Conservation (phyloP, 2,888 invertebrate species). For the Iphiclides podalirius region DNA sequence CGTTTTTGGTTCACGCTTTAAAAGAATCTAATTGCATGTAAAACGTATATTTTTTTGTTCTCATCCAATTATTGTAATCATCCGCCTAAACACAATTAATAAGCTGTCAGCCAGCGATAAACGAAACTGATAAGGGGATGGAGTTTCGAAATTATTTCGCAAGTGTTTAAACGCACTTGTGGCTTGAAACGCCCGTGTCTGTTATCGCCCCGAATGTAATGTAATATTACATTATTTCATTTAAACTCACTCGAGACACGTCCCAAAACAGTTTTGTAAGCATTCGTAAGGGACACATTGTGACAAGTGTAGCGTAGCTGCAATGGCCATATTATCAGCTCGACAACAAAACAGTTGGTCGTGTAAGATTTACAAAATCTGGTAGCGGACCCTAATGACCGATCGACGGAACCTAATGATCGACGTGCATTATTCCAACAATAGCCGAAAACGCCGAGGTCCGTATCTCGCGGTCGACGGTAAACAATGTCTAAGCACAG, state of each 20-base stretch:
- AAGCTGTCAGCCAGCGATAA: neutral
- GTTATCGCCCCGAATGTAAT: neutral
- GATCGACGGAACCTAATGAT: neutral
- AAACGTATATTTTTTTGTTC: neutral
- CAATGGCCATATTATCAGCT: neutral
- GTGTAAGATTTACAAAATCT: neutral
- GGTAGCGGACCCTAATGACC: conserved; percentile 1
- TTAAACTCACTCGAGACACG: neutral
- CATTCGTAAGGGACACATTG: neutral
- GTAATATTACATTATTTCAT: neutral
- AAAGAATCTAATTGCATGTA: neutral
- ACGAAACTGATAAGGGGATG: neutral
- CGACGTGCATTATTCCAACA: neutral
- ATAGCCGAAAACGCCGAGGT: too few relatives aligned
- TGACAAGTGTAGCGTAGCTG: neutral
- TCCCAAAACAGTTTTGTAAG: neutral
- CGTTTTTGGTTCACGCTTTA: neutral
- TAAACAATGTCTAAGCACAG: neutral
- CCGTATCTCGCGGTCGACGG: too few relatives aligned
- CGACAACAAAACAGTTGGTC: conserved; percentile 1
- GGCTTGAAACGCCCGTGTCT: too few relatives aligned
- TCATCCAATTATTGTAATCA: neutral
- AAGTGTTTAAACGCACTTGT: neutral
- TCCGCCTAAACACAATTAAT: too few relatives aligned
- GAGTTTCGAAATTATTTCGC: neutral